Conservation (phyloP, 2,797 vertebrate species). For the Heterohyrax brucei region DNA sequence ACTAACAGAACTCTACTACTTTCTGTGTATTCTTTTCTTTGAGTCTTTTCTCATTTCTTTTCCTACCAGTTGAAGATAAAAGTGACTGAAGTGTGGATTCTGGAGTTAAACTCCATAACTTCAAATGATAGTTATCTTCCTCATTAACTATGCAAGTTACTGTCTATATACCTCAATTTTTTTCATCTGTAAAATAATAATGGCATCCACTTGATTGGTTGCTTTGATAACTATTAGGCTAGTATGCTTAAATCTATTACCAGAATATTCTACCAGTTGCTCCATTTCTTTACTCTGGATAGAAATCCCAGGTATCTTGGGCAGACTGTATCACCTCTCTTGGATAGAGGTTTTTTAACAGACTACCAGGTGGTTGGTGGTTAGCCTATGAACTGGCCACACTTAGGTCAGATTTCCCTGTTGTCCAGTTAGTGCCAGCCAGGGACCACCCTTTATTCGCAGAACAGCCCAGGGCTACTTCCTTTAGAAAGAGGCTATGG, state of each 20-base stretch:
- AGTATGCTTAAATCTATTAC: neutral
- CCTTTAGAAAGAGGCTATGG: neutral
- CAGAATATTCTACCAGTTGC: neutral
- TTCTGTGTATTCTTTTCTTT: neutral
- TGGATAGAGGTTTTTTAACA: slow-evolving; percentile 8
- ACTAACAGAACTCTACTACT: neutral
- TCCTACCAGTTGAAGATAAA: neutral
- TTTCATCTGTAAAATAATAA: neutral
- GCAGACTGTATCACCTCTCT: neutral
- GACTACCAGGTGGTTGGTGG: neutral
- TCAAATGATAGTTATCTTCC: neutral
- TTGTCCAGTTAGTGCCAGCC: neutral
- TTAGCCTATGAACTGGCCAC: neutral
- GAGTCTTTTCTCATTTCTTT: slow-evolving; percentile 15
- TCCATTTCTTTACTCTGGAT: neutral
- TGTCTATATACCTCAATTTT: neutral
- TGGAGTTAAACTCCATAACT: neutral
- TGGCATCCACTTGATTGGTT: neutral
- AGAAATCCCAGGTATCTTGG: neutral
- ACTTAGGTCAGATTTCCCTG: neutral
- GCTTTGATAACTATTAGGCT: slow-evolving; percentile 16
- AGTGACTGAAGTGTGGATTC: neutral
- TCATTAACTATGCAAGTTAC: neutral
- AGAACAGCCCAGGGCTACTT: neutral
- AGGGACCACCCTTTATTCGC: slow-evolving; percentile 1